Evolutionary conservation across 2,113 vertebrate species (phyloP).

Genomic region (Microtus oregoni): DNA sequence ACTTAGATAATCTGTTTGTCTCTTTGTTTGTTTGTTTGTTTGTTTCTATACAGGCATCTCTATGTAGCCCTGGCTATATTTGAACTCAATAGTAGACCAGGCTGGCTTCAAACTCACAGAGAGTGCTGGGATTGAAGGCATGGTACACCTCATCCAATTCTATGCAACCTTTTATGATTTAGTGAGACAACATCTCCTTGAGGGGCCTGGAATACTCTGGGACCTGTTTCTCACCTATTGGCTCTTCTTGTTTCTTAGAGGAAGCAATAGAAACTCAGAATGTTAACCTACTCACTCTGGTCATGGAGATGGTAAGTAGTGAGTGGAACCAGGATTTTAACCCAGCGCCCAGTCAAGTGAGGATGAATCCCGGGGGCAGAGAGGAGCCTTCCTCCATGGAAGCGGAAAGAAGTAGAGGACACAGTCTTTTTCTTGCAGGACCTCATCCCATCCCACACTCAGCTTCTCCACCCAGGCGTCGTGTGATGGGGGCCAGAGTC

Average conservation of each 20-base stretch:
- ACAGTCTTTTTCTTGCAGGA: not conserved
- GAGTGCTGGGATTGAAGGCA: too few species aligned
- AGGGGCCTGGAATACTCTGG: rapidly evolving
- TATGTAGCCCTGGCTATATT: not conserved
- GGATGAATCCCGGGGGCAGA: not conserved
- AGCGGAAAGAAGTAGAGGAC: not conserved
- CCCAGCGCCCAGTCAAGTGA: not conserved
- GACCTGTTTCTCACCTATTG: rapidly evolving
- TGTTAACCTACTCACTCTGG: not conserved
- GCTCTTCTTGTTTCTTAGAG: not conserved
- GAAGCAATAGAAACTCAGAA: not conserved
- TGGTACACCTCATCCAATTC: not conserved
- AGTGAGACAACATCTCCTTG: not conserved
- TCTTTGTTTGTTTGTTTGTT: not conserved
- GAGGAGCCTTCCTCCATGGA: not conserved
- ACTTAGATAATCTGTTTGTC: not conserved
- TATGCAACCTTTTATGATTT: not conserved
- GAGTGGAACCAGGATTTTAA: not conserved
- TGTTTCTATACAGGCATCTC: not conserved
- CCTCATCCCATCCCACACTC: not conserved
- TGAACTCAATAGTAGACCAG: not conserved
- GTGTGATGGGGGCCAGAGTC: not conserved
- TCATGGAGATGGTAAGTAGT: not conserved
- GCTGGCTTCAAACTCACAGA: not conserved
- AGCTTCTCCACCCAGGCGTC: rapidly evolving